Conservation (phyloP, 2,797 vertebrate species). For the Darevskia nairensis region DNA sequence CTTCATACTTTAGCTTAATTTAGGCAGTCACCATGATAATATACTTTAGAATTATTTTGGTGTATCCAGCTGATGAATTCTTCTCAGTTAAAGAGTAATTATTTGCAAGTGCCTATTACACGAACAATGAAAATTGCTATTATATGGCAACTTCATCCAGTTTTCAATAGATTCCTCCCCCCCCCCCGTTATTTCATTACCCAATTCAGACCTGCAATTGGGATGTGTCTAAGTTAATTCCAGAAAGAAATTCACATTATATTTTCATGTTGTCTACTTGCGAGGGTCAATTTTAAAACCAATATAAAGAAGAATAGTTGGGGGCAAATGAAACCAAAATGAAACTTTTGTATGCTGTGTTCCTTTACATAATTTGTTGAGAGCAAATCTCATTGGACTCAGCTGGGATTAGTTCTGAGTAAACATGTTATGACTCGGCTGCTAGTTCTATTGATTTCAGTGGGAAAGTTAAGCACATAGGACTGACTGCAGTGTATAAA, state of each 20-base stretch:
- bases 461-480: neutral
- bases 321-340: neutral
- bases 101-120: conserved; percentile 71
- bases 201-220: conserved; percentile 45
- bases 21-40: conserved; percentile 59
- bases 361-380: neutral
- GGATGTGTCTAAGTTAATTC: conserved; percentile 67
- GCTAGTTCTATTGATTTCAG: neutral
- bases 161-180: conserved; percentile 40
- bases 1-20: conserved; percentile 72
- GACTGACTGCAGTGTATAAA: neutral
- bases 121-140: conserved; percentile 65
- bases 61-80: conserved; percentile 71
- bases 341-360: neutral
- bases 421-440: neutral
- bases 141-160: conserved; percentile 53
- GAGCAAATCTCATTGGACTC: neutral
- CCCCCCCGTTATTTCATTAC: conserved; percentile 32
- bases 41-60: conserved; percentile 70
- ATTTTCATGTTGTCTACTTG: conserved; percentile 74
- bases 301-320: conserved; percentile 60
- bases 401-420: neutral
- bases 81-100: conserved; percentile 70
- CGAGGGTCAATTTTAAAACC: conserved; percentile 41
- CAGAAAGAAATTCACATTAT: conserved; percentile 67